These are phyloP conservation scores for Sphecodes monilicornis DNA, from an alignment of 2,888 invertebrate genomes.

Conservation along the genomic window DNA sequence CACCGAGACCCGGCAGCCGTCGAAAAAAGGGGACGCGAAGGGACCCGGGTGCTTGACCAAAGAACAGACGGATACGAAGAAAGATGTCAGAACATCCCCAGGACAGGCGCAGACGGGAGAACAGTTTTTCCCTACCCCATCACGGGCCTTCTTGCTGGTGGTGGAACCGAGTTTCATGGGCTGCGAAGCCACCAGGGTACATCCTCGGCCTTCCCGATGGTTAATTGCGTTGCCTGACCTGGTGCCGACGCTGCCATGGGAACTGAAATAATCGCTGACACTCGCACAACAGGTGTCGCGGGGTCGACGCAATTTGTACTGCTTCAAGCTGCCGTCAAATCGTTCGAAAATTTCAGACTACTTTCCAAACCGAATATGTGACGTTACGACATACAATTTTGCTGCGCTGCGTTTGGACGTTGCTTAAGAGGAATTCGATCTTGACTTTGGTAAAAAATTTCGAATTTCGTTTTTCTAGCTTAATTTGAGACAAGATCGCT, in stretches of 20 bases:
- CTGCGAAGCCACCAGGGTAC: conserved; percentile 54
- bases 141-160: conserved; percentile 39
- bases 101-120: conserved; percentile 56
- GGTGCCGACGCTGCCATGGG: conserved; percentile 1
- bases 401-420: neutral
- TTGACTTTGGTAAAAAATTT: no score
- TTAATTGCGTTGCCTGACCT: conserved; percentile 73
- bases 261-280: conserved; percentile 30
- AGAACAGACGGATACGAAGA: conserved; percentile 39
- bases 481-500: no score
- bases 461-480: no score
- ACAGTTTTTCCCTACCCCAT: conserved; percentile 45
- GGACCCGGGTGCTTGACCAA: conserved; percentile 24
- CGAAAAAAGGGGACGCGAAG: conserved; percentile 27
- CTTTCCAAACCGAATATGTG: neutral
- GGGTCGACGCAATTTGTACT: neutral
- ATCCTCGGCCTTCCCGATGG: conserved; percentile 29
- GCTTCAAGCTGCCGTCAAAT: neutral
- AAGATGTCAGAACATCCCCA: conserved; percentile 56
- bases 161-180: conserved; percentile 64
- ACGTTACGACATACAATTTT: no score
- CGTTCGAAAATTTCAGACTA: neutral
- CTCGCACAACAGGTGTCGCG: neutral
- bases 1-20: conserved; percentile 56
- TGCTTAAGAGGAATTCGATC: no score